Evolutionary conservation across 2,888 invertebrate genomes (phyloP).

Genomic region (Acanthosepion esculentum): DNA sequence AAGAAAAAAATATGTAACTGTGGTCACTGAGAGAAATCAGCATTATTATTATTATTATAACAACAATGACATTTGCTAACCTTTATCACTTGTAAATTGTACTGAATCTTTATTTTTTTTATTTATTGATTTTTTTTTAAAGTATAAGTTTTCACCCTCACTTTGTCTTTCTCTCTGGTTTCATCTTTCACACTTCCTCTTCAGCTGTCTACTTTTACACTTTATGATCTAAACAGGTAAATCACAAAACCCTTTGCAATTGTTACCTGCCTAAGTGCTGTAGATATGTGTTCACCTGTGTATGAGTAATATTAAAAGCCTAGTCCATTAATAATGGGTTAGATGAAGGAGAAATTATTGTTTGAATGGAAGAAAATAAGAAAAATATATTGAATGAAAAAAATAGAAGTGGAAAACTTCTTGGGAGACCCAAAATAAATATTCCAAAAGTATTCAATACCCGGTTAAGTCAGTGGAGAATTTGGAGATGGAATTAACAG

Average conservation of each 20-base stretch:
- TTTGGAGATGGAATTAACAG: too few species aligned
- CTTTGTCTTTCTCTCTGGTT: background rate
- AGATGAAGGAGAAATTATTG: background rate
- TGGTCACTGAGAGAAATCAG: too few species aligned
- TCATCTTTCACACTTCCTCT: background rate
- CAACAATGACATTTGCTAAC: background rate
- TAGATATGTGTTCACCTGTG: background rate
- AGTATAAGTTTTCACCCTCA: background rate
- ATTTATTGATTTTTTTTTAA: background rate
- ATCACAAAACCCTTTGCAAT: conserved; percentile 33
- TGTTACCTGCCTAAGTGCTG: conserved; percentile 18
- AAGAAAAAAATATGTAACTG: too few species aligned
- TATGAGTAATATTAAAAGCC: conserved; percentile 15
- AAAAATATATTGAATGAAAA: background rate
- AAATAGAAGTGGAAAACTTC: background rate
- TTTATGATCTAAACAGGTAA: background rate
- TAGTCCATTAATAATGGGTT: background rate
- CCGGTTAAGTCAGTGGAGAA: too few species aligned
- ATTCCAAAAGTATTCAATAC: background rate
- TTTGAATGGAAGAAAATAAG: background rate
- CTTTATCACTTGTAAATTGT: background rate
- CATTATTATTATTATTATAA: background rate
- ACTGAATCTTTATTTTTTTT: background rate
- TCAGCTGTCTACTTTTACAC: background rate
- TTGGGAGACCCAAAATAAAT: too few species aligned